Percentiles rank a stretch among this genome's conserved stretches.
phyloP scores from a whole-genome alignment of 2,888 invertebrate species.

The Heteropelma amictum region DNA sequence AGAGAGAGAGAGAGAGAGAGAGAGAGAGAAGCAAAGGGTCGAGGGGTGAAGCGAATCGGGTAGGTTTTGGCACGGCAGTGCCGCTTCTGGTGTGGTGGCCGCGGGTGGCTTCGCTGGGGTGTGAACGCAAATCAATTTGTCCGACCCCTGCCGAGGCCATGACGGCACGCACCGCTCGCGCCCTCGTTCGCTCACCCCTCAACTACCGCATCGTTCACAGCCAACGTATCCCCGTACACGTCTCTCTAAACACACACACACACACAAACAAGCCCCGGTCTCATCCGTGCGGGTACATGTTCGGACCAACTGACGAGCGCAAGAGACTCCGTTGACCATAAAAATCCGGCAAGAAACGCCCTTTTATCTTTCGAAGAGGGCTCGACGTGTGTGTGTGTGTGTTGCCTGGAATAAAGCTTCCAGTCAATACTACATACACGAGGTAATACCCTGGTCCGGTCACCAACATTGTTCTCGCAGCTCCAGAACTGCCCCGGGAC shows the following conservation, averaged over 20 bases:
- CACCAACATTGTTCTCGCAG: slow-evolving; percentile 18
- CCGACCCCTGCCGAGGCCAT: slow-evolving; percentile 70
- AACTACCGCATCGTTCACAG: background rate
- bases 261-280: no score
- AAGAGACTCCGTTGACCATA: no score
- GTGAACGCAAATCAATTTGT: slow-evolving; percentile 78
- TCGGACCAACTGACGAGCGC: no score
- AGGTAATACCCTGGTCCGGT: slow-evolving; percentile 5
- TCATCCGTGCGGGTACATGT: background rate
- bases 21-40: slow-evolving; percentile 3
- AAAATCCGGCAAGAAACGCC: background rate
- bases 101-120: slow-evolving; percentile 70
- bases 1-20: background rate
- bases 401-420: background rate
- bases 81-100: slow-evolving; percentile 48
- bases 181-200: slow-evolving; percentile 41
- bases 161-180: slow-evolving; percentile 60
- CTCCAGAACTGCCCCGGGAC: slow-evolving; percentile 71
- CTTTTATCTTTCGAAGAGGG: background rate
- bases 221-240: background rate
- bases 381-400: background rate
- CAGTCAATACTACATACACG: background rate
- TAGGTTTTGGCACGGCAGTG: slow-evolving; percentile 46
- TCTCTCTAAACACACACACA: no score
- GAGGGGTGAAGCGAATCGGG: slow-evolving; percentile 18